phyloP scores from a whole-genome alignment of 1,140 invertebrate species.

The Drosophila novamexicana region DNA sequence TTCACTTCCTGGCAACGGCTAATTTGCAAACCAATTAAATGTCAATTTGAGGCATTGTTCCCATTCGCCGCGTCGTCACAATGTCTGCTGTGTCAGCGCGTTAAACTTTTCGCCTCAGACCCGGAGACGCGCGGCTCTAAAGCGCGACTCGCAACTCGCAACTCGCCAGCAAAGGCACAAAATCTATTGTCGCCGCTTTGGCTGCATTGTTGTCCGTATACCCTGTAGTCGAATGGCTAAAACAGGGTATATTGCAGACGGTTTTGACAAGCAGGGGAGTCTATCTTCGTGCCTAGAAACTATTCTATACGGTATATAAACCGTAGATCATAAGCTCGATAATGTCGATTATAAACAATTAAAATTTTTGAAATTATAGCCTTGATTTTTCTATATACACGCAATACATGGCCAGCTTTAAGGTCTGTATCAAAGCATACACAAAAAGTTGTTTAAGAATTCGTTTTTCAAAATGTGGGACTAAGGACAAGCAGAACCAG shows the following conservation, averaged over 20 bases:
- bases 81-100: conserved; percentile 46
- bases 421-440: too few relatives aligned
- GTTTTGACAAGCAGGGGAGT: too few relatives aligned
- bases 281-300: too few relatives aligned
- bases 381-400: too few relatives aligned
- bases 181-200: conserved; percentile 38
- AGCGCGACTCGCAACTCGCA: conserved; percentile 2
- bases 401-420: too few relatives aligned
- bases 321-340: too few relatives aligned
- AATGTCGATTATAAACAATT: too few relatives aligned
- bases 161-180: conserved; percentile 16
- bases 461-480: too few relatives aligned
- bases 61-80: conserved; percentile 28
- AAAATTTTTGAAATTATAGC: too few relatives aligned
- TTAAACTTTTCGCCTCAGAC: conserved; percentile 20
- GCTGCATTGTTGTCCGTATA: conserved; percentile 13
- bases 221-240: background rate
- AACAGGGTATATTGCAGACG: background rate
- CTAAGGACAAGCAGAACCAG: too few relatives aligned
- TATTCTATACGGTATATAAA: too few relatives aligned
- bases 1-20: conserved; percentile 58
- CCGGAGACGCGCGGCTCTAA: background rate
- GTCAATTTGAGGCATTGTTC: conserved; percentile 82
- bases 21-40: conserved; percentile 84
- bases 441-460: too few relatives aligned